Evolutionary conservation across 2,888 invertebrate species (phyloP).

Genomic region (Drosophila kambysellisi): DNA sequence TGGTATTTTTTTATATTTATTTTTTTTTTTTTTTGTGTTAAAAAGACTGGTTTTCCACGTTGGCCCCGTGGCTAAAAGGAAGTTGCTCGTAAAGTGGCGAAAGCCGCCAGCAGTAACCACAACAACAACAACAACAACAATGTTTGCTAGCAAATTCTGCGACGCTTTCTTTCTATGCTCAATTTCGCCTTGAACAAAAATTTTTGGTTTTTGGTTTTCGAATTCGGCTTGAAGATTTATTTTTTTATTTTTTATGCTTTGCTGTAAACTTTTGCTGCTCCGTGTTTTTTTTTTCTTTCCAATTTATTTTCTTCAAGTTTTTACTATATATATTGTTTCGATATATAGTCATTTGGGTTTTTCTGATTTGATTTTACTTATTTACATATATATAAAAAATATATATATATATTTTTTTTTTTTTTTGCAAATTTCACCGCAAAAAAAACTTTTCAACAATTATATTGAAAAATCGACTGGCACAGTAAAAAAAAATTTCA

Average conservation of each 20-base stretch:
- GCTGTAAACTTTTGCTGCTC: constrained; percentile 14
- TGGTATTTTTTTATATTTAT: constrained; percentile 26
- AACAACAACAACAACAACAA: constrained; percentile 25
- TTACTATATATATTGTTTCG: neutral
- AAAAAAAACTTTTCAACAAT: neutral
- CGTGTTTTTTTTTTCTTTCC: neutral
- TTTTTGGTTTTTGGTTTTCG: constrained; percentile 24
- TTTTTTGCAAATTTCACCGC: constrained; percentile 17
- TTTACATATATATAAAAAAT: neutral
- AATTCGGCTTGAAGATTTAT: neutral
- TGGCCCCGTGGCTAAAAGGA: constrained; percentile 68
- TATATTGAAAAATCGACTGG: constrained; percentile 4
- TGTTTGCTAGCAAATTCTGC: constrained; percentile 55
- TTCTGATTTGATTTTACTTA: constrained; percentile 1
- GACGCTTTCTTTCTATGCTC: constrained; percentile 61
- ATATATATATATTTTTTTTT: neutral
- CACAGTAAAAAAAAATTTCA: constrained; percentile 22
- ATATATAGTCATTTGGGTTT: neutral
- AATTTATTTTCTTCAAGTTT: neutral
- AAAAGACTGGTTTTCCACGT: constrained; percentile 57
- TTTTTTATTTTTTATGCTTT: constrained; percentile 6
- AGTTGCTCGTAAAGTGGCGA: constrained; percentile 78
- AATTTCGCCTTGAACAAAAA: constrained; percentile 24
- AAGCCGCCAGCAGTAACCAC: constrained; percentile 61
- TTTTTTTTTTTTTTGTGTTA: neutral